A percentile compares a stretch with the other conserved stretches of the same genome.
Evolutionary conservation across 2,113 vertebrate genomes (phyloP).

Genomic region (Anas platyrhynchos): DNA sequence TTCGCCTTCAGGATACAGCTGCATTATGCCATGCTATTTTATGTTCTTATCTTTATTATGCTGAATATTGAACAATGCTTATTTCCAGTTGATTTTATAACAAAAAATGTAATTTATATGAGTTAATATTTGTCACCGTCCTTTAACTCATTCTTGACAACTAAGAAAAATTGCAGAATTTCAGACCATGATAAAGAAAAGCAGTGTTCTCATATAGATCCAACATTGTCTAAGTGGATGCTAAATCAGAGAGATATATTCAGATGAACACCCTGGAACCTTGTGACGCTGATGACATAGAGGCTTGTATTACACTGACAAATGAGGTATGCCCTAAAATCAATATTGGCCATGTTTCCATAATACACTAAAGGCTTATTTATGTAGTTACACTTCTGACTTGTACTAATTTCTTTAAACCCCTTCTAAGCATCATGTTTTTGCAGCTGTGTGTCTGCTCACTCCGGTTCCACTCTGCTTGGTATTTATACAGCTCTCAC

Average conservation of each 20-base stretch:
- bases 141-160: neutral
- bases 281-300: neutral
- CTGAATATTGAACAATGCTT: neutral
- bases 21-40: too few relatives aligned
- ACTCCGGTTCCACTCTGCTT: neutral
- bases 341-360: neutral
- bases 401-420: neutral
- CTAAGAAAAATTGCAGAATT: neutral
- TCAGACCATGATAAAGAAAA: neutral
- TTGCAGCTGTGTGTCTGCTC: neutral
- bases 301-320: neutral
- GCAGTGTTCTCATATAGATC: neutral
- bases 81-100: neutral
- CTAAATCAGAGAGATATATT: neutral
- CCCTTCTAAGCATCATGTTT: neutral
- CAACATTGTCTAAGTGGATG: neutral
- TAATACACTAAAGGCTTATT: neutral
- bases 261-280: neutral
- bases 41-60: neutral
- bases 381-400: neutral
- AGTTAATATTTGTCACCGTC: neutral
- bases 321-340: neutral
- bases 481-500: neutral
- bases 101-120: rapidly evolving
- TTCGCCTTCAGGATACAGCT: neutral